Base-by-base conservation (phyloP, 1,140 invertebrate species). In the Saxidomus purpurata region DNA sequence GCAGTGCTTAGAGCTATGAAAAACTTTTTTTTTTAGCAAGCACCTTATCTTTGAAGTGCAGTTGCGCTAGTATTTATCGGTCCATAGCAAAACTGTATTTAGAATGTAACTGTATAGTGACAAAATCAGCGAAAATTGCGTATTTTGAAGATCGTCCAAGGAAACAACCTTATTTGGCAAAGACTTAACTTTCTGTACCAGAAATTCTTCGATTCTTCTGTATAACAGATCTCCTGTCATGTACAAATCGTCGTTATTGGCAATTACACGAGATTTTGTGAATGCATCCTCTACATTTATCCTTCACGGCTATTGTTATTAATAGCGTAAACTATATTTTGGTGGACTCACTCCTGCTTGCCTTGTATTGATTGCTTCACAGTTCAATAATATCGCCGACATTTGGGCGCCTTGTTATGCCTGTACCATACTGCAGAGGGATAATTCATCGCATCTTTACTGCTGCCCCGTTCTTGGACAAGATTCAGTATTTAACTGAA, bases 271-370 rank as follows among this genome's bases (percentile, higher is more conserved):
- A 38, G 67, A 71, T 71, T 71, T 38, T 36, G 67, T 71, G 34
- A 71, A 71, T 71, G 67, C 28, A 15, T 71, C 34, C 67, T 19
- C 36, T 38, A 22, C 67, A 71, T 71, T 71, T 71, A 71, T 71
- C 67, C 28, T 22, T 71, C 34, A 4, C 36, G 1, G 67, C 67
- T 71, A 38, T 71, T 71, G 34, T 71, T 71, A 71, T 71, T 71
- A 71, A 71, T 71, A 71, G 67, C 67, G 17, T 71, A 71, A 71
- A 71, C 36, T 36, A 71, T 71, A 71, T 71, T 71, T 71, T 71
- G 67, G 67, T 71, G 31, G 67, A 71, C 67, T 71, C 11, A 38
- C 36, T 71, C 31, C 67, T 71, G 36, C 34, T 71, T 40, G 19
- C 67, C 28, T 34, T 11, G 63, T 40, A 71, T 71, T 40, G 67